Evolutionary conservation across 2,113 vertebrate species (phyloP), one percentile per base, ranked within the genome.

Genomic region (Choloepus hoffmanni): DNA sequence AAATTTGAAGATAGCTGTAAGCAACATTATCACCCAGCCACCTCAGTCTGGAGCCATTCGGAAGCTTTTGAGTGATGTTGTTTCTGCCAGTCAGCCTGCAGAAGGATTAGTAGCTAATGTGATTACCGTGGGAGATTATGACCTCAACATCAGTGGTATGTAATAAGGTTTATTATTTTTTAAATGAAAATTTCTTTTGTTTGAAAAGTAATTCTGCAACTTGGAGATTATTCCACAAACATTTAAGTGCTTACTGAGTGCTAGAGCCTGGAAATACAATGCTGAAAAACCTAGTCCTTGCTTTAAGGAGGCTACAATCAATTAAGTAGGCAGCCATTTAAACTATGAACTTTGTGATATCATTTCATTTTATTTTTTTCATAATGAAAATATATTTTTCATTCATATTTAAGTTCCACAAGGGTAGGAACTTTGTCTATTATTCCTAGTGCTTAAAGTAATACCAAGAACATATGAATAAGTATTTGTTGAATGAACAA

Each of bases 111-210:
- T 98, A 63, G 98, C 99, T 97, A 99, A 99, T 91, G 98, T 99
- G 95, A 98, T 99, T 98, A 99, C 99, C 4, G 99, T 99, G 7
- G 99, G 99, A 97, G 99, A 99, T 97, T 99, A 99, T 97, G 99
- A 99, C 98, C 99, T 99, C 97, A 99, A 99, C 97, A 99, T 99
- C 92, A 99, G 99, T 96, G 99, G 99, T 99, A 98, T 98, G 99
- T 98, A 97, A 86, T 81, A 90, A 79, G 36, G 60, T 85, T 94
- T 95, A 93, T 89, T 94, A 50, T 53, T 86, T 97, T 82, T 89
- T 55, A 76, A 95, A 85, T 68, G 24, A 96, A 77, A 30, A 14
- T 92, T 95, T 89, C 19, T 93, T 92, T 92, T 85, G 40, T 95
- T 83, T 85, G 85, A 60, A 87, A 82, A 93, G 53, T 85, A 94